phyloP scores from a whole-genome alignment of 2,888 invertebrate species.

The Dendrolimus houi region DNA sequence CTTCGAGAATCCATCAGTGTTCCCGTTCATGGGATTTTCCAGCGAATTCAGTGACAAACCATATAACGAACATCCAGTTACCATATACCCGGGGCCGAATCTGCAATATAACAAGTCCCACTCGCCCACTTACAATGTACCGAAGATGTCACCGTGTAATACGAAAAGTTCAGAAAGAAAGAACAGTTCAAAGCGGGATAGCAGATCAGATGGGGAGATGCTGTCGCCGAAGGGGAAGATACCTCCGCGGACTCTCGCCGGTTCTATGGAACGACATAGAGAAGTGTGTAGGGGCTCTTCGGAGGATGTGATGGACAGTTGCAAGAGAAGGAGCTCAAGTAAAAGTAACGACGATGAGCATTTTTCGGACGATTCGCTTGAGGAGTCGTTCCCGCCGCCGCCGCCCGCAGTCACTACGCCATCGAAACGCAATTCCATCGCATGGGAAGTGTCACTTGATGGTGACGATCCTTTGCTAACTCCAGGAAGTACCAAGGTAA shows the following conservation, averaged over 20 bases:
- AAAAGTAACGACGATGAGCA: constrained; percentile 71
- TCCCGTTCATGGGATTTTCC: constrained; percentile 71
- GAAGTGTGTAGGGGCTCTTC: constrained; percentile 83
- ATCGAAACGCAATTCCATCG: constrained; percentile 87
- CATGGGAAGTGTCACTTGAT: constrained; percentile 91
- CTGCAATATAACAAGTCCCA: constrained; percentile 49
- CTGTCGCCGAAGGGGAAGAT: constrained; percentile 70
- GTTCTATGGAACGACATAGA: constrained; percentile 85
- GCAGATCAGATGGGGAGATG: constrained; percentile 60
- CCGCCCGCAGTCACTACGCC: constrained; percentile 73
- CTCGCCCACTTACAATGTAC: constrained; percentile 60
- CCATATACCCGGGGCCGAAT: constrained; percentile 79
- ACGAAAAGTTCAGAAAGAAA: constrained; percentile 53
- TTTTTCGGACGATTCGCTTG: constrained; percentile 90
- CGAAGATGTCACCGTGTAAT: constrained; percentile 58
- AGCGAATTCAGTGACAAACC: constrained; percentile 69
- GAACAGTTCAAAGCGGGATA: constrained; percentile 47
- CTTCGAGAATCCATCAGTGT: constrained; percentile 57
- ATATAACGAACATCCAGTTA: constrained; percentile 80
- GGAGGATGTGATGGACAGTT: constrained; percentile 60
- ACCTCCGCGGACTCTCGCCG: constrained; percentile 82
- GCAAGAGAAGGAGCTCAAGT: constrained; percentile 47
- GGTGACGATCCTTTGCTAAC: constrained; percentile 81
- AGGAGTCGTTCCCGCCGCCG: constrained; percentile 83
- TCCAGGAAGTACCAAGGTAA: constrained; percentile 82